phyloP scores from a whole-genome alignment of 2,888 invertebrate species.

The Chymomyza fuscimana region DNA sequence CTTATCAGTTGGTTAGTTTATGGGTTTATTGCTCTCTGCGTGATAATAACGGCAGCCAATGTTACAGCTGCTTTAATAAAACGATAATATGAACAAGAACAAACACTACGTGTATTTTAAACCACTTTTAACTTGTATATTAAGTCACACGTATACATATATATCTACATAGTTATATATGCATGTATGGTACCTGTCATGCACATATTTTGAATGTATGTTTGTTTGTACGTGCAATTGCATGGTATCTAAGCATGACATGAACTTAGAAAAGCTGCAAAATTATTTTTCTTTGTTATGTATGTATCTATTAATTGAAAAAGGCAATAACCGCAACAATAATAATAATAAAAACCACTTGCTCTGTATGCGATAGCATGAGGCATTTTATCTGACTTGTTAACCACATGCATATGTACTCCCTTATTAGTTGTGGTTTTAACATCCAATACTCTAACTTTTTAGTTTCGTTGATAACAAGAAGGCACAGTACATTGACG shows the following conservation, averaged over 20 bases:
- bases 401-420: neutral
- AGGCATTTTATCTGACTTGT: neutral
- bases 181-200: neutral
- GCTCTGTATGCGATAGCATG: neutral
- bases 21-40: slow-evolving; percentile 16
- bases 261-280: slow-evolving; percentile 8
- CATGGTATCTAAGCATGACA: slow-evolving; percentile 26
- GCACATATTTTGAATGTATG: neutral
- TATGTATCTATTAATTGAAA: neutral
- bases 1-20: slow-evolving; percentile 21
- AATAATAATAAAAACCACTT: neutral
- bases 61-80: neutral
- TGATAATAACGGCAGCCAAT: slow-evolving; percentile 13
- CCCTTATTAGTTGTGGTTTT: neutral
- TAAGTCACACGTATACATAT: slow-evolving; percentile 4
- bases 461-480: slow-evolving; percentile 85
- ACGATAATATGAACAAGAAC: neutral
- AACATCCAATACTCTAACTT: slow-evolving; percentile 18
- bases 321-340: neutral
- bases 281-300: slow-evolving; percentile 14
- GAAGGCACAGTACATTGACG: slow-evolving; percentile 87
- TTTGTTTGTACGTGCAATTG: slow-evolving; percentile 14
- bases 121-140: neutral
- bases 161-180: neutral
- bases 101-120: too few species aligned